phyloP scores from a whole-genome alignment of 2,113 vertebrate genomes.

The Pluvianellus socialis region DNA sequence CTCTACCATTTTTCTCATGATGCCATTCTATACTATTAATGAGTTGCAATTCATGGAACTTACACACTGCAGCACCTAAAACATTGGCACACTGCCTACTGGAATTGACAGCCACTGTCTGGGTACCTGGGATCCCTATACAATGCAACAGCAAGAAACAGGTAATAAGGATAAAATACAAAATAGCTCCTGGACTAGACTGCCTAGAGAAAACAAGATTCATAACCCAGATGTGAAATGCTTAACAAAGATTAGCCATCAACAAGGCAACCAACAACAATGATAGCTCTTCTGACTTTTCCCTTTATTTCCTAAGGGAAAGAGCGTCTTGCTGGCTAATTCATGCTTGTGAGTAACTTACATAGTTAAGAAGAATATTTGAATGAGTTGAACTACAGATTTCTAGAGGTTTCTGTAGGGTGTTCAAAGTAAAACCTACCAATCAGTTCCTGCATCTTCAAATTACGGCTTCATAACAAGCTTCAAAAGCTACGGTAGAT shows the following conservation, averaged over 20 bases:
- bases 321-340: background rate
- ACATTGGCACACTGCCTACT: background rate
- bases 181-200: background rate
- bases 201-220: background rate
- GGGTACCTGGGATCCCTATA: background rate
- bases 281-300: background rate
- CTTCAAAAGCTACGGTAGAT: background rate
- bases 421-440: background rate
- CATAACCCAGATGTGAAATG: background rate
- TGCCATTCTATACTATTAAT: background rate
- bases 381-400: background rate
- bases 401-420: background rate
- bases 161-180: background rate
- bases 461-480: background rate
- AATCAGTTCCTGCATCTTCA: background rate
- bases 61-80: background rate
- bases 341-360: background rate
- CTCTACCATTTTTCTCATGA: background rate
- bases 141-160: background rate
- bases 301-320: background rate
- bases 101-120: fast-evolving
- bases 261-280: background rate
- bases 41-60: background rate
- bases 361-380: background rate
- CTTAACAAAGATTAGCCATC: background rate